phyloP scores from a whole-genome alignment of 1,140 invertebrate species.

The Drosophila subpulchrella region DNA sequence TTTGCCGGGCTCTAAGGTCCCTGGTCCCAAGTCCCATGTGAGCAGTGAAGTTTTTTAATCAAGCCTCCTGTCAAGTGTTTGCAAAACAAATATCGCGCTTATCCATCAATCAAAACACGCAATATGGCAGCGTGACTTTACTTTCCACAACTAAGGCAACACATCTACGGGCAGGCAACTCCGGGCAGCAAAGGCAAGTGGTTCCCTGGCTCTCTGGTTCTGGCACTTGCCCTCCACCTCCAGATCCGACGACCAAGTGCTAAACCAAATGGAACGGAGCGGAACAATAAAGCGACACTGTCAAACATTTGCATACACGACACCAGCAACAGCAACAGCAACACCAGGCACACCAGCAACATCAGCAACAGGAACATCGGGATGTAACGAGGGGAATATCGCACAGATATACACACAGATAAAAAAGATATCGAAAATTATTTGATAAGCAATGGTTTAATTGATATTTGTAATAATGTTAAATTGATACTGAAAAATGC shows the following conservation, averaged over 20 bases:
- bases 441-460: too few species aligned
- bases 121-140: slow-evolving; percentile 82
- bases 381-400: not conserved
- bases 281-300: slow-evolving; percentile 78
- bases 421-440: too few species aligned
- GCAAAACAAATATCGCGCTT: slow-evolving; percentile 81
- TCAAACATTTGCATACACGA: slow-evolving; percentile 77
- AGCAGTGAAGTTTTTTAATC: slow-evolving; percentile 84
- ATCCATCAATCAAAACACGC: slow-evolving; percentile 84
- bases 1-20: not conserved
- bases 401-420: not conserved
- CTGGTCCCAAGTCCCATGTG: slow-evolving; percentile 81
- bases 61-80: slow-evolving; percentile 84
- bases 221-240: slow-evolving; percentile 52
- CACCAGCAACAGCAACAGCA: slow-evolving; percentile 33
- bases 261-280: slow-evolving; percentile 70
- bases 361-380: slow-evolving; percentile 20
- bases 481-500: too few species aligned
- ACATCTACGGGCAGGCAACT: not conserved
- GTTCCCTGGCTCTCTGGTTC: slow-evolving; percentile 19
- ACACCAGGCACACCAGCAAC: slow-evolving; percentile 20
- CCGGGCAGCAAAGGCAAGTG: slow-evolving; percentile 37
- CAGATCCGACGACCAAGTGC: slow-evolving; percentile 8
- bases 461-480: too few species aligned
- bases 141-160: slow-evolving; percentile 71